Conservation (phyloP, 2,113 vertebrate genomes). For the Eulacestoma nigropectus region DNA sequence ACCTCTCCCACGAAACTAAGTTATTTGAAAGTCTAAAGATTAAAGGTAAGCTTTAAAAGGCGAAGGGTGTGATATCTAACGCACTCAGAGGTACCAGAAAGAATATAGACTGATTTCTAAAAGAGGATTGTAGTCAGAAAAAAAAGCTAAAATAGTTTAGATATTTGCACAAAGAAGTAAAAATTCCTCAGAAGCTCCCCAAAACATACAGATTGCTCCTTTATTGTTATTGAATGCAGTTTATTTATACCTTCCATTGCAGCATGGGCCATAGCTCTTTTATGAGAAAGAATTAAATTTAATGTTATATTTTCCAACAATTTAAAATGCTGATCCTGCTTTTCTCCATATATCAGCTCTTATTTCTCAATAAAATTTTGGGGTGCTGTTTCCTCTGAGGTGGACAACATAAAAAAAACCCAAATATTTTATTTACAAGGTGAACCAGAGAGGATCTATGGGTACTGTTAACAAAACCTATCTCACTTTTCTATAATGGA, state of each 20-base stretch:
- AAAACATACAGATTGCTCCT: background rate
- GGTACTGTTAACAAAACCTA: background rate
- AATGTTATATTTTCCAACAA: conserved; percentile 24
- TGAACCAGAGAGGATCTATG: background rate
- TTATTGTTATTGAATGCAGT: conserved; percentile 20
- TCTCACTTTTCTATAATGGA: background rate
- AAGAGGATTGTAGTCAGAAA: background rate
- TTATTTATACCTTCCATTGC: conserved; percentile 43
- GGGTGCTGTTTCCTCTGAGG: background rate
- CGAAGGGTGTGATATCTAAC: conserved; percentile 43
- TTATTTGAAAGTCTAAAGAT: conserved; percentile 70
- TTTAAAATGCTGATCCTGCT: background rate
- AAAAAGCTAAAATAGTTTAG: background rate
- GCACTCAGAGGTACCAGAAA: conserved; percentile 23
- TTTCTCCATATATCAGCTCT: background rate
- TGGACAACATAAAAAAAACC: background rate
- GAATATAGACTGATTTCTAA: background rate
- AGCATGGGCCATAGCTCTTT: conserved; percentile 9
- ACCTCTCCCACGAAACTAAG: conserved; percentile 69
- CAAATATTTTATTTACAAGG: background rate
- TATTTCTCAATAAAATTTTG: conserved; percentile 26
- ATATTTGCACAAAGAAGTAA: background rate
- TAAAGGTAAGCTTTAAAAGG: conserved; percentile 39
- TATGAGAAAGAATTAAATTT: conserved; percentile 23
- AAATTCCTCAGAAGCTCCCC: background rate